Conservation (phyloP, 2,797 vertebrate genomes). For the Acrocephalus scirpaceus region DNA sequence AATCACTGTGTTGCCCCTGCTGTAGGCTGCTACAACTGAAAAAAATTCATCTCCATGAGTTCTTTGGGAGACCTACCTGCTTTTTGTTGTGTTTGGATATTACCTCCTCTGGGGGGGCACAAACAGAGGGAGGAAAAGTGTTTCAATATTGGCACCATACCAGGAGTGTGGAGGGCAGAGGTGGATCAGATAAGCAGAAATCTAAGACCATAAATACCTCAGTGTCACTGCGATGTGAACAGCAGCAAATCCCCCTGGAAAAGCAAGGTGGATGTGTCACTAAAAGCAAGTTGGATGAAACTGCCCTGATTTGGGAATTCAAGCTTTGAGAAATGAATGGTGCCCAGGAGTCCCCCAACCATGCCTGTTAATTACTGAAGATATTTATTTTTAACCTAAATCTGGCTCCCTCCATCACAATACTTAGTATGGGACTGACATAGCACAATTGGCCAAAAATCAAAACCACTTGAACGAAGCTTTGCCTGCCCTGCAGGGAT, state of each 20-base stretch:
- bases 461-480: not conserved
- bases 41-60: not conserved
- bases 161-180: constrained; percentile 6
- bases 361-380: not conserved
- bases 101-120: not conserved
- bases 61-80: not conserved
- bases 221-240: not conserved
- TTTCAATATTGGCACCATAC: not conserved
- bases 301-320: not conserved
- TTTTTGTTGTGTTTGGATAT: not conserved
- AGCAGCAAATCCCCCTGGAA: constrained; percentile 3
- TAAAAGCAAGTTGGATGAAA: not conserved
- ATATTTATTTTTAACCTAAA: constrained; percentile 5
- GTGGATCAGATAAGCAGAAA: constrained; percentile 46
- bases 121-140: not conserved
- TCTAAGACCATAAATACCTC: constrained; percentile 38
- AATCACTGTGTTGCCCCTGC: not conserved
- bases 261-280: not conserved
- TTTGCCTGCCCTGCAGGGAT: not conserved
- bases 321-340: not conserved
- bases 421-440: not conserved
- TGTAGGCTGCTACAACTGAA: not conserved
- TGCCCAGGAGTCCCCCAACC: not conserved
- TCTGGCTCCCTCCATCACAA: not conserved
- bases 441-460: not conserved